phyloP scores from a whole-genome alignment of 2,888 invertebrate species.

The Lamellibrachia columna region DNA sequence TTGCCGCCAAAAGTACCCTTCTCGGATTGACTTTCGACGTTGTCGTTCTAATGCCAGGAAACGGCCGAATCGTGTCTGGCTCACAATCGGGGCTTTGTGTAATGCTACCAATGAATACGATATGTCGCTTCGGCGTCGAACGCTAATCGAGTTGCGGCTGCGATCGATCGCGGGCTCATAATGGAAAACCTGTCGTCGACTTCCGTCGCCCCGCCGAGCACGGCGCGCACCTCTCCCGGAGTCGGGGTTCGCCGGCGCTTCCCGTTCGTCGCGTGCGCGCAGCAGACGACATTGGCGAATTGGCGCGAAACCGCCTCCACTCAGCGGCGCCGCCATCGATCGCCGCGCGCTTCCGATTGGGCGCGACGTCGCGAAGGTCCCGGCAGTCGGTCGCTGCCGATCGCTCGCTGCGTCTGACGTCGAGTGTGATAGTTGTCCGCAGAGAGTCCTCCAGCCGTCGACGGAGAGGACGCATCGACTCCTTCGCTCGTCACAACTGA shows the following conservation, averaged over 20 bases:
- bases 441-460: background rate
- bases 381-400: background rate
- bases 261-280: background rate
- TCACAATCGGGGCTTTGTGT: conserved; percentile 3
- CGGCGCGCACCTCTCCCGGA: too few relatives aligned
- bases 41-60: conserved; percentile 10
- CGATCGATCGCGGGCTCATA: background rate
- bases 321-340: background rate
- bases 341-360: background rate
- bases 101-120: conserved; percentile 16
- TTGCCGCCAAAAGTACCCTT: background rate
- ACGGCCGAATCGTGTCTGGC: background rate
- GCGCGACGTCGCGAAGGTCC: background rate
- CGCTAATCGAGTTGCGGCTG: background rate
- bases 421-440: background rate
- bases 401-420: background rate
- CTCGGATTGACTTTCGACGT: conserved; percentile 3
- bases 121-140: background rate
- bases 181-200: background rate
- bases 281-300: background rate
- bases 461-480: background rate
- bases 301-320: background rate
- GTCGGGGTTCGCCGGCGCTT: background rate
- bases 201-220: background rate
- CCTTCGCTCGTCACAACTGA: background rate